Conservation (phyloP, 2,888 invertebrate genomes). For the Stenolophus ochropezus region DNA sequence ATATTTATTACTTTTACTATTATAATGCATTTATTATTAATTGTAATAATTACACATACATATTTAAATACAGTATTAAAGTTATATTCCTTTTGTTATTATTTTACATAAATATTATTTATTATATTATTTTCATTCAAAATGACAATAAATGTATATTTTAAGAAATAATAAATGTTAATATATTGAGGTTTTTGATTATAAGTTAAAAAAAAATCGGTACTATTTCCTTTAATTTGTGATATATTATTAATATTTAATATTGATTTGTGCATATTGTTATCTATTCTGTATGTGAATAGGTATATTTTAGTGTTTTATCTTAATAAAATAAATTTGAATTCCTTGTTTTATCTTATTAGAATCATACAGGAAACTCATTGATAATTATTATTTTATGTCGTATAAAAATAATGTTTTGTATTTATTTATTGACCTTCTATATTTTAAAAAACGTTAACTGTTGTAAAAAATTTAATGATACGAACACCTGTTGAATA, state of each 20-base stretch:
- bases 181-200: no score
- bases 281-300: constrained; percentile 6
- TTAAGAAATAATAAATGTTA: no score
- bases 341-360: not conserved
- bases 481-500: constrained; percentile 29
- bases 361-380: constrained; percentile 37
- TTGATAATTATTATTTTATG: no score
- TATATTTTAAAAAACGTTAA: no score
- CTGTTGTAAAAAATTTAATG: not conserved
- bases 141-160: no score
- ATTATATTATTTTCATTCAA: no score
- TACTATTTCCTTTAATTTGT: constrained; percentile 11
- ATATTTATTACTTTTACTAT: not conserved
- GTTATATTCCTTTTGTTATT: no score
- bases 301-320: not conserved
- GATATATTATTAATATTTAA: not conserved
- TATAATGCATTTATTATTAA: not conserved
- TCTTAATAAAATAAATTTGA: not conserved
- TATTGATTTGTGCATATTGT: constrained; percentile 19
- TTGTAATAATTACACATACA: not conserved
- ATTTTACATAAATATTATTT: no score
- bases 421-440: no score
- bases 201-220: not conserved
- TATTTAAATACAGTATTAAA: not conserved
- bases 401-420: no score